A percentile compares a stretch with the other conserved stretches of the same genome.
Evolutionary conservation across 2,888 invertebrate genomes (phyloP).

Genomic region (Acrocera orbiculus): DNA sequence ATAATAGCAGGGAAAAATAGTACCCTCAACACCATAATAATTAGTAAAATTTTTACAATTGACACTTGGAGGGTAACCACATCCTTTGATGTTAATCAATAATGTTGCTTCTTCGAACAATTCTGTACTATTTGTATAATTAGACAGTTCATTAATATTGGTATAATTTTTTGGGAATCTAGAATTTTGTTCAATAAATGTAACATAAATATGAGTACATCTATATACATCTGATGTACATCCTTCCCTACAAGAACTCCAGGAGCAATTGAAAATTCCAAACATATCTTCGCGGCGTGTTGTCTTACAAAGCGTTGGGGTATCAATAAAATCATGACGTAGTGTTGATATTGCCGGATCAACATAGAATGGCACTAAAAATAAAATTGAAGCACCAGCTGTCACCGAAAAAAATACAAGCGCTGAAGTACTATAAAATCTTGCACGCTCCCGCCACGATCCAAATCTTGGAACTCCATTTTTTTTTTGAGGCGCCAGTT

Average conservation of each 20-base stretch:
- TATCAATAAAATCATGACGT: conserved; percentile 69
- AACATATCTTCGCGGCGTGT: conserved; percentile 67
- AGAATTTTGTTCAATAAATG: conserved; percentile 31
- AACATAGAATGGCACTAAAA: conserved; percentile 56
- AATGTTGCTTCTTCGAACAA: conserved; percentile 38
- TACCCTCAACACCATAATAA: conserved; percentile 54
- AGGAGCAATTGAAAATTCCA: conserved; percentile 75
- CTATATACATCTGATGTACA: conserved; percentile 65
- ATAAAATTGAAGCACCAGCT: conserved; percentile 52
- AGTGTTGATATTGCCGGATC: conserved; percentile 81
- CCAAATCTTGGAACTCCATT: conserved; percentile 36
- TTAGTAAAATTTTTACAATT: conserved; percentile 62
- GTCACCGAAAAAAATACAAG: conserved; percentile 52
- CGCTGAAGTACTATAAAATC: conserved; percentile 53
- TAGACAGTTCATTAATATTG: conserved; percentile 18
- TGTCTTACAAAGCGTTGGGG: conserved; percentile 67
- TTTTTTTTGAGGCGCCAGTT: conserved; percentile 38
- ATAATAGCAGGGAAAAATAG: conserved; percentile 73
- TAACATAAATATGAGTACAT: conserved; percentile 48
- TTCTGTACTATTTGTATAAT: conserved; percentile 28
- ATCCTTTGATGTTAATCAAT: conserved; percentile 77
- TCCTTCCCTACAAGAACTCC: conserved; percentile 81
- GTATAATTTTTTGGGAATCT: conserved; percentile 31
- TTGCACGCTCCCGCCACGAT: conserved; percentile 45
- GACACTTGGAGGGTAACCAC: conserved; percentile 75